A percentile compares a stretch with the other conserved stretches of the same genome.
Conservation (phyloP, 2,797 vertebrate genomes). For the Rhinoraja longicauda region DNA sequence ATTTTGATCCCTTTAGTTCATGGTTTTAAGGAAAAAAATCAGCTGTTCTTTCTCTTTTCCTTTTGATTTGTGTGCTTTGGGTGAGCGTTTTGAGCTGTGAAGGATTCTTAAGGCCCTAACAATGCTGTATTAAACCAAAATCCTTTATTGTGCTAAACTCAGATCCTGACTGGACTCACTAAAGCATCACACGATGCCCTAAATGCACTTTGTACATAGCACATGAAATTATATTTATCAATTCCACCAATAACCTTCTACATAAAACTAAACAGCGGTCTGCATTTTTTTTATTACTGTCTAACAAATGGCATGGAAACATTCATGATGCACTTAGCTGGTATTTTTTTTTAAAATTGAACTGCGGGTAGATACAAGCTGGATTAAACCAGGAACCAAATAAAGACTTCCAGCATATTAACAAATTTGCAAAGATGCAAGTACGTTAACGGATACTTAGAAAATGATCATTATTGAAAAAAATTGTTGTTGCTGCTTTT, state of each 20-base stretch:
- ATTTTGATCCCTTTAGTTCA: neutral
- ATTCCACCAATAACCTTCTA: neutral
- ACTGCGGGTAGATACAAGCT: neutral
- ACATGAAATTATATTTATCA: neutral
- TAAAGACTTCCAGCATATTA: neutral
- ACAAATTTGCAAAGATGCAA: neutral
- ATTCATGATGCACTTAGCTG: neutral
- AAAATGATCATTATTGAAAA: slow-evolving; percentile 37
- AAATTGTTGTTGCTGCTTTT: slow-evolving; percentile 62
- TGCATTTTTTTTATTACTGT: neutral
- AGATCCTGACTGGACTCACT: neutral
- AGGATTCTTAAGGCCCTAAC: neutral
- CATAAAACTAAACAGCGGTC: neutral
- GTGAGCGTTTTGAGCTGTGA: neutral
- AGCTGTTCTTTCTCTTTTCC: neutral
- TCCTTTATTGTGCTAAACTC: neutral
- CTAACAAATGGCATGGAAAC: neutral
- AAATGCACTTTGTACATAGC: neutral
- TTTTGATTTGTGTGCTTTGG: neutral
- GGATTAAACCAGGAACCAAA: neutral
- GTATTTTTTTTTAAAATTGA: neutral
- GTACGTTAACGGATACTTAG: neutral
- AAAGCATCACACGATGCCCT: neutral
- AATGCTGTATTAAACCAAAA: neutral
- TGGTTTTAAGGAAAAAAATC: neutral